These are phyloP conservation scores for Ambastaia sidthimunki DNA, from an alignment of 2,797 vertebrate species.

Conservation along the genomic window DNA sequence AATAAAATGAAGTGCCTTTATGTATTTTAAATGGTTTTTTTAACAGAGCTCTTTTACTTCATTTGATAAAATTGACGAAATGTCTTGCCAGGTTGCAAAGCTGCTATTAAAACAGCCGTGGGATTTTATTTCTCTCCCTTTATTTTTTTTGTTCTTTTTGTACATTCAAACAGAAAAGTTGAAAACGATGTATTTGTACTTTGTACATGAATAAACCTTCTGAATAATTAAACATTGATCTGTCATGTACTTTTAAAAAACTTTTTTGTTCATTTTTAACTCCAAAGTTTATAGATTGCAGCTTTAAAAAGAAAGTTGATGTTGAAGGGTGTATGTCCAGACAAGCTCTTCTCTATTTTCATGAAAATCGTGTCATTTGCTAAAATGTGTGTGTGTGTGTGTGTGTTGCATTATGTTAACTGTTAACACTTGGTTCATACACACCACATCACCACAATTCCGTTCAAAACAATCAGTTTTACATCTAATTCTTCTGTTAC, in stretches of 20 bases:
- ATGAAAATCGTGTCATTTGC: no score
- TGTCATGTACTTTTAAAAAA: no score
- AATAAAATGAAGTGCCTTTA: conserved; percentile 52
- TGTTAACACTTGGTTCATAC: no score
- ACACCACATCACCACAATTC: not conserved
- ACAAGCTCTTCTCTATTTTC: no score
- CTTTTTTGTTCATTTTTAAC: no score
- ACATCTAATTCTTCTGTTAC: not conserved
- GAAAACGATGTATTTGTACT: conserved; percentile 83
- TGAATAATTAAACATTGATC: conserved; percentile 81
- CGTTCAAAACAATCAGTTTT: conserved; percentile 7
- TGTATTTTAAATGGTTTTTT: conserved; percentile 70
- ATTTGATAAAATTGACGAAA: conserved; percentile 78
- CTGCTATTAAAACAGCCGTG: conserved; percentile 85
- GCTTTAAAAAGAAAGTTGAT: no score
- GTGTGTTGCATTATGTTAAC: not conserved
- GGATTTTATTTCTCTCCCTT: conserved; percentile 76
- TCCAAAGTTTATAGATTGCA: no score
- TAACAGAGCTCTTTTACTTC: conserved; percentile 71
- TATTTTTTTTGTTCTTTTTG: conserved; percentile 80
- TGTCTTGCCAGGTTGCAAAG: conserved; percentile 87
- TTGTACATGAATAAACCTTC: conserved; percentile 90
- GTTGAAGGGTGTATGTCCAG: no score
- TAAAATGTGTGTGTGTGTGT: not conserved
- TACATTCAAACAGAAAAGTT: conserved; percentile 84